Conservation (phyloP, 2,113 vertebrate genomes). For the Oreocharis arfaki region DNA sequence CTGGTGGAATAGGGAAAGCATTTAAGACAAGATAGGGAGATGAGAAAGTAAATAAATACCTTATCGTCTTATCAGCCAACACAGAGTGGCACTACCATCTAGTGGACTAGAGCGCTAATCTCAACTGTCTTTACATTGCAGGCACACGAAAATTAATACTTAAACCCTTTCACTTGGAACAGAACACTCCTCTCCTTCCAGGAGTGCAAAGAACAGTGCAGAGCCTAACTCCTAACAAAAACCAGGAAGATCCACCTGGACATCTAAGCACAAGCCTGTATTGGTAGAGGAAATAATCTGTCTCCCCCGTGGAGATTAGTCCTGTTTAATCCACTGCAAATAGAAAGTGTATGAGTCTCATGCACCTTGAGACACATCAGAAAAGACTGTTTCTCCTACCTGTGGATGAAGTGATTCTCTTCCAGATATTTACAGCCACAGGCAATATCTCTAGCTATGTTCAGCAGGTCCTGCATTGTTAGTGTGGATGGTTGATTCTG, state of each 20-base stretch:
- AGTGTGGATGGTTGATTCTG: constrained; percentile 83
- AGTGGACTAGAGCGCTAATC: constrained; percentile 19
- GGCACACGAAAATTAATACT: background rate
- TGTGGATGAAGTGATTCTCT: constrained; percentile 94
- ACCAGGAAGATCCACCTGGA: background rate
- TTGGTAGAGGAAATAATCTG: background rate
- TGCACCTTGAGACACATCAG: background rate
- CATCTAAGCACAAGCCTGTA: background rate
- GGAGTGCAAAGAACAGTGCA: background rate
- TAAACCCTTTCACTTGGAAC: background rate
- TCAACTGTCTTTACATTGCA: background rate
- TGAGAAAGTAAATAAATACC: background rate
- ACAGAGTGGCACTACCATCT: constrained; percentile 47
- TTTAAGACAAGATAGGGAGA: background rate
- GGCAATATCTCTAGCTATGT: constrained; percentile 88
- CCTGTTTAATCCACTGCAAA: background rate
- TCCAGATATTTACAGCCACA: constrained; percentile 88
- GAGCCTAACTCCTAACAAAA: background rate
- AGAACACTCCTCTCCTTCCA: background rate
- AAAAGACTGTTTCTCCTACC: constrained; percentile 62
- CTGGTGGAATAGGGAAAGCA: background rate
- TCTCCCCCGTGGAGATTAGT: background rate
- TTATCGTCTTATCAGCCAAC: background rate
- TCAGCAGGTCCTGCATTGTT: constrained; percentile 84
- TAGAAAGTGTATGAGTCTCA: background rate